phyloP scores from a whole-genome alignment of 2,797 vertebrate genomes.

The Myotis planiceps region DNA sequence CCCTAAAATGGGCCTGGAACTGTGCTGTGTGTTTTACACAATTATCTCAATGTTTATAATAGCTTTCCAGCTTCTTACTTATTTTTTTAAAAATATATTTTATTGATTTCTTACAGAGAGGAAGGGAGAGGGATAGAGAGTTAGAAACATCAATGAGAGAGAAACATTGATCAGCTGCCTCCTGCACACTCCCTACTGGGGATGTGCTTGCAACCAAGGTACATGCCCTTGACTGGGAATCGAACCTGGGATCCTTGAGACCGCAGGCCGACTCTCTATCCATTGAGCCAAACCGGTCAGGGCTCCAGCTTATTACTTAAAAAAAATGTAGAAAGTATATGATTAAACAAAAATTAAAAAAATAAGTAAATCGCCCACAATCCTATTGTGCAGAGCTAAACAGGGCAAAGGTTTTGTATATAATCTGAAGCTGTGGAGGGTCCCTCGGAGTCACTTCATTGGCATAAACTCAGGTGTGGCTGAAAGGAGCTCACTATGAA shows the following conservation, averaged over 20 bases:
- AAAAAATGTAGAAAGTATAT: background rate
- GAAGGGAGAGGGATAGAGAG: too few relatives aligned
- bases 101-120: too few relatives aligned
- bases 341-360: background rate
- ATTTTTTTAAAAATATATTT: too few relatives aligned
- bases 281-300: too few relatives aligned
- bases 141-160: too few relatives aligned
- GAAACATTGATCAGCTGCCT: too few relatives aligned
- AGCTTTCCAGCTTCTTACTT: background rate
- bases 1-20: background rate
- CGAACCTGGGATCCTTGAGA: too few relatives aligned
- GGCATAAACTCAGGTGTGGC: too few relatives aligned
- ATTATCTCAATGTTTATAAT: background rate
- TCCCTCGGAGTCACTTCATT: background rate
- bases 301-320: background rate
- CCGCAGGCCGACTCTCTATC: too few relatives aligned
- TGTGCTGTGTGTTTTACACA: background rate
- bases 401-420: background rate
- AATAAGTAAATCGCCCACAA: background rate
- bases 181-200: too few relatives aligned
- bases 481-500: background rate
- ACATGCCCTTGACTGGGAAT: too few relatives aligned
- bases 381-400: background rate
- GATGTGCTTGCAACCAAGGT: too few relatives aligned
- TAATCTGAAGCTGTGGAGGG: background rate